phyloP scores from a whole-genome alignment of 1,140 invertebrate genomes.

The Triops longicaudatus region DNA sequence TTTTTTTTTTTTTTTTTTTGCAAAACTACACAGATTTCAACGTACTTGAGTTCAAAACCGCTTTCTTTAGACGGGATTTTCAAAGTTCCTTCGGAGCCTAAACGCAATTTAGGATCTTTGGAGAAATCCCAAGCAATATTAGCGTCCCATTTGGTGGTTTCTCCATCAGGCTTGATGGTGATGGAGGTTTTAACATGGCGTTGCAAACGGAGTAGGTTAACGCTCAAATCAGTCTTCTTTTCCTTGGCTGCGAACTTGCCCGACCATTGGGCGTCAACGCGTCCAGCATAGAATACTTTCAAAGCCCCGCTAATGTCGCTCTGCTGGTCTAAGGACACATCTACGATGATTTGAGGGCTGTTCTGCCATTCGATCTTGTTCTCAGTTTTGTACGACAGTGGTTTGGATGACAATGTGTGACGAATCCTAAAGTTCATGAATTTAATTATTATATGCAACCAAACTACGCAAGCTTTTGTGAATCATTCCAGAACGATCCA shows the following conservation, averaged over 20 bases:
- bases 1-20: background rate
- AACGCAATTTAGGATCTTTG: slow-evolving; percentile 24
- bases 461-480: too few species aligned
- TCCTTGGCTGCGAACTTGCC: slow-evolving; percentile 2
- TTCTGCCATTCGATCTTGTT: slow-evolving; percentile 26
- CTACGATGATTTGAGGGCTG: background rate
- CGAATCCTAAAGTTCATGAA: slow-evolving; percentile 17
- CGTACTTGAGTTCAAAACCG: slow-evolving; percentile 19
- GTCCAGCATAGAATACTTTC: background rate
- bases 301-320: background rate
- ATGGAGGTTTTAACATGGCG: slow-evolving; percentile 21
- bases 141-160: slow-evolving; percentile 1
- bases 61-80: background rate
- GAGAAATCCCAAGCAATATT: slow-evolving; percentile 28
- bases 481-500: too few species aligned
- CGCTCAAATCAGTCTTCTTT: slow-evolving; percentile 22
- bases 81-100: slow-evolving; percentile 22
- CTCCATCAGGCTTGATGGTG: slow-evolving; percentile 6
- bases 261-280: background rate
- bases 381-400: slow-evolving; percentile 10
- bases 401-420: slow-evolving; percentile 19
- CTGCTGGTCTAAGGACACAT: background rate
- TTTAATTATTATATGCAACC: too few species aligned
- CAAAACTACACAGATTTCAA: background rate
- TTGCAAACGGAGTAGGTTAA: slow-evolving; percentile 25